Percentiles rank a stretch among this genome's conserved stretches.
These are phyloP conservation scores for Arizona elegans DNA, from an alignment of 2,113 vertebrate genomes.

Conservation along the genomic window DNA sequence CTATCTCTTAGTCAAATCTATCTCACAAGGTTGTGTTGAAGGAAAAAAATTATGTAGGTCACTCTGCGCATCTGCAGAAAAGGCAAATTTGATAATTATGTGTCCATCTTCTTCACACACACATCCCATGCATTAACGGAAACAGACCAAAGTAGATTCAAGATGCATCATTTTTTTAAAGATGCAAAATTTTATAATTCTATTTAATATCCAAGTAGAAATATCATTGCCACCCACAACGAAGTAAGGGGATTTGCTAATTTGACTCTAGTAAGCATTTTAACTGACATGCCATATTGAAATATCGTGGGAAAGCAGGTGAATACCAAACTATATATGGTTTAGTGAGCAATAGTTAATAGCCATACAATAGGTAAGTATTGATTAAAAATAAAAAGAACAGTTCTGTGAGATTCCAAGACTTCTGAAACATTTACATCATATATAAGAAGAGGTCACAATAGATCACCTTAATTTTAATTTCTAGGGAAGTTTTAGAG, in stretches of 20 bases:
- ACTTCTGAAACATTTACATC: neutral
- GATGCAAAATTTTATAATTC: neutral
- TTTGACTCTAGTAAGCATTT: neutral
- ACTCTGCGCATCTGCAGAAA: neutral
- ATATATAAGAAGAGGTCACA: neutral
- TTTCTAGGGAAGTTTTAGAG: neutral
- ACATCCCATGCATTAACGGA: neutral
- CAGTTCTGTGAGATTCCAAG: neutral
- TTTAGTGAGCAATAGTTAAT: neutral
- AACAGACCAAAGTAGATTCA: neutral
- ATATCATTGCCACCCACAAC: neutral
- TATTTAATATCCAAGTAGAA: neutral
- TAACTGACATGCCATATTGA: neutral
- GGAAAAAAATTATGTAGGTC: neutral
- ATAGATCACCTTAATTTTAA: neutral
- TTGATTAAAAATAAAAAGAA: neutral
- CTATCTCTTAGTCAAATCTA: neutral
- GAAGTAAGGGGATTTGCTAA: neutral
- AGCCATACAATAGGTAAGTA: neutral
- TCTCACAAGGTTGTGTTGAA: neutral
- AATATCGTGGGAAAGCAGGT: neutral
- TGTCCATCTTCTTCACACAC: neutral
- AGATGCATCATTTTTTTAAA: neutral
- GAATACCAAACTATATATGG: neutral
- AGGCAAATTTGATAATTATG: neutral